Evolutionary conservation across 2,113 vertebrate genomes (phyloP).

Genomic region (Azemiops feae): DNA sequence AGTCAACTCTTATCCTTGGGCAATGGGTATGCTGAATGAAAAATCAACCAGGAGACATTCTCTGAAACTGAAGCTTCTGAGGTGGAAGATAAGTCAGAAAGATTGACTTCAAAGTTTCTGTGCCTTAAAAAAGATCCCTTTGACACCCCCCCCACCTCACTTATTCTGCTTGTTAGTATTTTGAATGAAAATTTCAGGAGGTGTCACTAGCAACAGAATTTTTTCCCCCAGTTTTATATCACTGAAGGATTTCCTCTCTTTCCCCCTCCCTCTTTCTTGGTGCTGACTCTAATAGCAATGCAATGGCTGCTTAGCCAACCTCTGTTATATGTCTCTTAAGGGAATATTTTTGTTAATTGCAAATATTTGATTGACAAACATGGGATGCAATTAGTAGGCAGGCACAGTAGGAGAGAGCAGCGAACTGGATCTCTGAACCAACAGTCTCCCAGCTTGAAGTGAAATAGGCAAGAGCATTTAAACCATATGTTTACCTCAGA

Average conservation of each 20-base stretch:
- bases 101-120: slow-evolving; percentile 77
- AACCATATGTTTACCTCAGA: slow-evolving; percentile 88
- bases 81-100: slow-evolving; percentile 78
- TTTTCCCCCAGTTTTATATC: slow-evolving; percentile 63
- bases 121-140: slow-evolving; percentile 74
- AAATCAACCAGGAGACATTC: slow-evolving; percentile 74
- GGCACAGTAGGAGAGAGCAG: slow-evolving; percentile 84
- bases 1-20: slow-evolving; percentile 79
- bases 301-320: slow-evolving; percentile 69
- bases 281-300: slow-evolving; percentile 66
- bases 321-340: slow-evolving; percentile 78
- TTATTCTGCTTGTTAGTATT: slow-evolving; percentile 78
- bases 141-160: slow-evolving; percentile 70
- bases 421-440: slow-evolving; percentile 90
- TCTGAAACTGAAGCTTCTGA: slow-evolving; percentile 74
- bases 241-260: slow-evolving; percentile 8
- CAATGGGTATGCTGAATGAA: slow-evolving; percentile 77
- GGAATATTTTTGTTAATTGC: slow-evolving; percentile 88
- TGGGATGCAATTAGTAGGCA: slow-evolving; percentile 90
- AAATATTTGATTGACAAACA: slow-evolving; percentile 94
- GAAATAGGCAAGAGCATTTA: slow-evolving; percentile 80
- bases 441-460: slow-evolving; percentile 86
- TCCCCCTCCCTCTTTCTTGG: slow-evolving; percentile 44
- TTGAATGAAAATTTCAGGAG: slow-evolving; percentile 72
- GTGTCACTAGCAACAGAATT: slow-evolving; percentile 68